Conservation (phyloP, 2,888 invertebrate species). For the Resseliella maxima region DNA sequence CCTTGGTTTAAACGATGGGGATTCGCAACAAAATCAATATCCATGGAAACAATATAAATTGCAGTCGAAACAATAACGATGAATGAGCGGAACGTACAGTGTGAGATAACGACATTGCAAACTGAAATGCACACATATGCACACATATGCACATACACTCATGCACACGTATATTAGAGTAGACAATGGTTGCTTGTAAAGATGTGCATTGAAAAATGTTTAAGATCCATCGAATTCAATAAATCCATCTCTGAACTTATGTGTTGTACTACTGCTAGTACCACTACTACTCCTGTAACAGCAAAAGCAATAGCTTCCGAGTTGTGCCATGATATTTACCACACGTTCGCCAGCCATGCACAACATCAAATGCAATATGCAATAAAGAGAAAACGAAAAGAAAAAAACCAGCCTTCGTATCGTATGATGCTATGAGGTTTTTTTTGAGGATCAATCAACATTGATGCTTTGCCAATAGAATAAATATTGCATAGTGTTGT, state of each 20-base stretch:
- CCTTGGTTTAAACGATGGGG: conserved; percentile 32
- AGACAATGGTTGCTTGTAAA: neutral
- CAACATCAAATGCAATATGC: neutral
- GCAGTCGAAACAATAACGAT: conserved; percentile 51
- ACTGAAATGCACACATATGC: neutral
- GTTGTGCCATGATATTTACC: conserved; percentile 44
- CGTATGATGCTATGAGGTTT: neutral
- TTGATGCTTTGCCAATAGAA: conserved; percentile 41
- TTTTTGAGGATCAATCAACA: conserved; percentile 30
- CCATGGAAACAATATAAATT: conserved; percentile 54
- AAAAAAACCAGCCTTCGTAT: neutral
- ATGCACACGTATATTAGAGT: neutral
- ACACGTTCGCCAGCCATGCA: neutral
- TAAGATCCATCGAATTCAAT: conserved; percentile 55
- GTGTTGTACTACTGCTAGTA: too few relatives aligned
- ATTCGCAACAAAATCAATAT: conserved; percentile 44
- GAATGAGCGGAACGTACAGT: conserved; percentile 14
- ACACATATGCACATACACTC: neutral
- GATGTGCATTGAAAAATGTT: conserved; percentile 54
- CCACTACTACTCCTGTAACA: too few relatives aligned
- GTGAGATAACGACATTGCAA: conserved; percentile 3
- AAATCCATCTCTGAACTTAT: conserved; percentile 21
- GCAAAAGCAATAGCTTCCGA: neutral
- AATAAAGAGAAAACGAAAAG: neutral
- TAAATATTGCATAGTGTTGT: conserved; percentile 23